Conservation (phyloP, 1,140 invertebrate genomes). For the Pseudachorutes palmiensis region DNA sequence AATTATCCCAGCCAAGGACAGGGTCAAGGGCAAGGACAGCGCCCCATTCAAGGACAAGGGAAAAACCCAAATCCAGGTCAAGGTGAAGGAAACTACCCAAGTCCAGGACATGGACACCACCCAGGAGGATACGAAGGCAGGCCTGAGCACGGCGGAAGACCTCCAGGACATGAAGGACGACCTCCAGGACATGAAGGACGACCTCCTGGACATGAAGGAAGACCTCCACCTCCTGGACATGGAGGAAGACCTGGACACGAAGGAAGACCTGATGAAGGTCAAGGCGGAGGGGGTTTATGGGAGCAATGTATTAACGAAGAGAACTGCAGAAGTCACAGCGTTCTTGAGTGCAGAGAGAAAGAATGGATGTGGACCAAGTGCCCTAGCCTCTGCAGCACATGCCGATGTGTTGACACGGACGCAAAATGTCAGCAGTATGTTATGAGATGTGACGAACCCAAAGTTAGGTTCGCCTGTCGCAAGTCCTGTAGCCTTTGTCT, state of each 20-base stretch:
- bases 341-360: background rate
- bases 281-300: background rate
- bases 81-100: background rate
- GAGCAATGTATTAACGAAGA: background rate
- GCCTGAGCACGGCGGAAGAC: too few relatives aligned
- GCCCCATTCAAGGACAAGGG: background rate
- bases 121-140: too few relatives aligned
- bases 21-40: background rate
- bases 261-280: background rate
- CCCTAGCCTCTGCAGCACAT: background rate
- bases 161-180: too few relatives aligned
- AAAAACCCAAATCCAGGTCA: background rate
- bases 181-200: too few relatives aligned
- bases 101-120: background rate
- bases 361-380: background rate
- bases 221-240: background rate
- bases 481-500: background rate
- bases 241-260: background rate
- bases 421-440: background rate
- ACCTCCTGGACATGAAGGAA: background rate
- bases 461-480: background rate
- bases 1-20: too few relatives aligned
- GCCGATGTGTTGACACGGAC: background rate
- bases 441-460: background rate
- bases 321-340: background rate